Conservation (phyloP, 1,140 invertebrate genomes). For the Heliothis subflexa region DNA sequence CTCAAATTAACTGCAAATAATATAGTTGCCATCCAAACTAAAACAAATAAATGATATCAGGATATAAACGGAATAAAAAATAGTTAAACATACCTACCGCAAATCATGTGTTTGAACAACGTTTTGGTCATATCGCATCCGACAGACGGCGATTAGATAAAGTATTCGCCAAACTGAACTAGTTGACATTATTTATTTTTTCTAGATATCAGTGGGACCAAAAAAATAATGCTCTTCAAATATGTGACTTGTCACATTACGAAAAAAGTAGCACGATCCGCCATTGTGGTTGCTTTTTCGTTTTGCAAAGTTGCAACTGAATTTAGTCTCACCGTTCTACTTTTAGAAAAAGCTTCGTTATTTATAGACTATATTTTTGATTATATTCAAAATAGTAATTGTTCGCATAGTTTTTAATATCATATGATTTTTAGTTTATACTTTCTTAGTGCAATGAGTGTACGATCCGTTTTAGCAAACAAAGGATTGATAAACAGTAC, state of each 20-base stretch:
- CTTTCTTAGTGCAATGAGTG: too few species aligned
- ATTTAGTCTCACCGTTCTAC: too few species aligned
- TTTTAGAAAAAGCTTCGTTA: too few species aligned
- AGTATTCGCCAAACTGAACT: constrained; percentile 16
- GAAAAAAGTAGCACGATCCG: neutral
- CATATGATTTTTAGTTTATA: too few species aligned
- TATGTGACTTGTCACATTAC: neutral
- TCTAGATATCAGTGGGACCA: neutral
- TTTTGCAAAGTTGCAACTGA: too few species aligned
- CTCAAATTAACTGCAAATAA: neutral
- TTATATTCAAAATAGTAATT: too few species aligned
- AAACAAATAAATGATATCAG: constrained; percentile 20
- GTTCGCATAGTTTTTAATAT: too few species aligned
- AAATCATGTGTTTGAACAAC: constrained; percentile 33
- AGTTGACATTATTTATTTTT: constrained; percentile 38
- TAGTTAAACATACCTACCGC: constrained; percentile 2
- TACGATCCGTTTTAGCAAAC: neutral
- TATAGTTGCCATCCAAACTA: constrained; percentile 12
- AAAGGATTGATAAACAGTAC: constrained; percentile 12
- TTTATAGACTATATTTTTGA: too few species aligned
- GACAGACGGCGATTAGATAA: constrained; percentile 38
- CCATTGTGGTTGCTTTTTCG: neutral
- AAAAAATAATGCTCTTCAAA: constrained; percentile 1
- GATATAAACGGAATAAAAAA: constrained; percentile 37
- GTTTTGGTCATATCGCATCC: constrained; percentile 46